Evolutionary conservation across 2,888 invertebrate species (phyloP).

Genomic region (Drosophila ustulata): DNA sequence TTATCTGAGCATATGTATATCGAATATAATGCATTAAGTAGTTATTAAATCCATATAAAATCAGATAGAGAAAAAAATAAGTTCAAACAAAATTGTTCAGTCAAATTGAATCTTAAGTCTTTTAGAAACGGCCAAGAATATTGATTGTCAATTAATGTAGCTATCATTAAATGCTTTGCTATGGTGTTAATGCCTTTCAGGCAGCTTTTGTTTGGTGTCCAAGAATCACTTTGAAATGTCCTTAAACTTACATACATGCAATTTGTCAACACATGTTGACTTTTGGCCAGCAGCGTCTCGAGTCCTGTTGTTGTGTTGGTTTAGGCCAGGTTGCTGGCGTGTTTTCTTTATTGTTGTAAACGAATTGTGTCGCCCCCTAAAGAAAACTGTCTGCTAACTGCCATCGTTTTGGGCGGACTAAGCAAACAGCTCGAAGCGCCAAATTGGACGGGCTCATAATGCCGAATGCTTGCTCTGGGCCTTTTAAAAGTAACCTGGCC

Average conservation of each 20-base stretch:
- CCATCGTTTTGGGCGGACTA: slow-evolving; percentile 36
- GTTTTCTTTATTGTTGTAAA: slow-evolving; percentile 19
- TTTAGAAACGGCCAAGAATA: too few relatives aligned
- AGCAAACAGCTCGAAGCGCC: slow-evolving; percentile 36
- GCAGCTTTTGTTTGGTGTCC: background rate
- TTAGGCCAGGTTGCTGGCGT: slow-evolving; percentile 29
- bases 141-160: background rate
- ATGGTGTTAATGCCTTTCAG: background rate
- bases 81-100: too few relatives aligned
- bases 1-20: too few relatives aligned
- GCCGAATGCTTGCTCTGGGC: slow-evolving; percentile 27
- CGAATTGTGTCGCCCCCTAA: slow-evolving; percentile 25
- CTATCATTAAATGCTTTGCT: background rate
- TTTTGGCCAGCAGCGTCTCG: slow-evolving; percentile 15
- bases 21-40: too few relatives aligned
- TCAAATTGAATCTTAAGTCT: too few relatives aligned
- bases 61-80: too few relatives aligned
- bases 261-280: slow-evolving; percentile 34
- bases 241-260: background rate
- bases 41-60: too few relatives aligned
- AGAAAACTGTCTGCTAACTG: slow-evolving; percentile 51
- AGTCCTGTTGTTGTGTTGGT: slow-evolving; percentile 16
- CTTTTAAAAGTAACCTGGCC: slow-evolving; percentile 49
- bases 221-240: slow-evolving; percentile 20
- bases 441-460: slow-evolving; percentile 22